Conservation (phyloP, 2,888 invertebrate genomes). For the Fragum fragum region DNA sequence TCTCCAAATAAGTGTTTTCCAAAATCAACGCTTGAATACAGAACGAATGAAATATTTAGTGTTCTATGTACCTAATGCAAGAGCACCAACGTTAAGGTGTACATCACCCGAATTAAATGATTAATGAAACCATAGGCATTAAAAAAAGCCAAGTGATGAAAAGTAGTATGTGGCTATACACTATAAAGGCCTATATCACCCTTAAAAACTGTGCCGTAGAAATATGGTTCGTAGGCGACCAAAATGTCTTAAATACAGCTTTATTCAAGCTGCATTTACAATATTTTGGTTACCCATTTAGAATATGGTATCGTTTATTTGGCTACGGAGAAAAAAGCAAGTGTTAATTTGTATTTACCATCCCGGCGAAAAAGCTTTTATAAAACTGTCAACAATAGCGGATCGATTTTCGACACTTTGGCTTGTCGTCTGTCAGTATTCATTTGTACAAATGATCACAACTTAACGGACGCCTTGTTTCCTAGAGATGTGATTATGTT, state of each 20-base stretch:
- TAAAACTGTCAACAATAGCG: constrained; percentile 10
- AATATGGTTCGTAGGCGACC: not conserved
- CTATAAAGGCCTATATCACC: too few species aligned
- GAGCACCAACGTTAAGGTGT: too few species aligned
- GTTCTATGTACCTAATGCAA: too few species aligned
- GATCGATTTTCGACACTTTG: constrained; percentile 26
- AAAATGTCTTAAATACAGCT: not conserved
- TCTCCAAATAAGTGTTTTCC: too few species aligned
- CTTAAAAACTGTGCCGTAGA: too few species aligned
- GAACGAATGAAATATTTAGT: too few species aligned
- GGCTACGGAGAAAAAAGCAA: not conserved
- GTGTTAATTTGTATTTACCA: constrained; percentile 23
- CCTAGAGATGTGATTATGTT: not conserved
- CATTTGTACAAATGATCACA: constrained; percentile 16
- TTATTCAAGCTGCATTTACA: not conserved
- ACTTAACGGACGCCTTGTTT: not conserved
- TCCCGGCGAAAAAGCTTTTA: constrained; percentile 20
- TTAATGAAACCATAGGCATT: too few species aligned
- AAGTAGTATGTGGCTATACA: too few species aligned
- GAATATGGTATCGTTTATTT: not conserved
- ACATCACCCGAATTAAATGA: too few species aligned
- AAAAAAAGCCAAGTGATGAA: too few species aligned
- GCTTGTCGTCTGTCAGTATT: constrained; percentile 22
- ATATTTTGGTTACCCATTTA: not conserved
- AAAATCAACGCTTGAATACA: too few species aligned